These are phyloP conservation scores for Penaeus vannamei DNA, from an alignment of 1,140 invertebrate species.

Conservation along the genomic window DNA sequence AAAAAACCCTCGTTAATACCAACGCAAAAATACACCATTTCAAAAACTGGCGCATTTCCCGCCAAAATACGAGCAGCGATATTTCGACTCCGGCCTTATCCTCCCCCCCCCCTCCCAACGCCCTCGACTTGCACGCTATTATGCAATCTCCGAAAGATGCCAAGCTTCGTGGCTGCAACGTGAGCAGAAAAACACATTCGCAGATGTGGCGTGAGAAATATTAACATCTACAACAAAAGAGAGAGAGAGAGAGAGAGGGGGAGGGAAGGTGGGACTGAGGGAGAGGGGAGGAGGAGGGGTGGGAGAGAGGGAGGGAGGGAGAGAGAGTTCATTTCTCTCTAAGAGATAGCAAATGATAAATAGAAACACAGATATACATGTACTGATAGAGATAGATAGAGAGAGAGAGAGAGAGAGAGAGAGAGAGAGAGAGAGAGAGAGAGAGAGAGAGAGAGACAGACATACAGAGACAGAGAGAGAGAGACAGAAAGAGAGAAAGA, in stretches of 20 bases:
- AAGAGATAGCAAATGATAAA: not conserved
- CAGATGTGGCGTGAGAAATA: not conserved
- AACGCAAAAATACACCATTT: no score
- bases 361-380: not conserved
- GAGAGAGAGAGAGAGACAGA: conserved; percentile 17
- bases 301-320: not conserved
- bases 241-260: conserved; percentile 13
- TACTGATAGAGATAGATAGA: not conserved
- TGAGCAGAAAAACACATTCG: not conserved
- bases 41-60: no score
- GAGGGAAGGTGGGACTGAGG: not conserved
- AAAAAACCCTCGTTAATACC: no score
- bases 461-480: not conserved
- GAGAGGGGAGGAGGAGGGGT: not conserved
- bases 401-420: no score
- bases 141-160: no score
- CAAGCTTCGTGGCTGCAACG: no score
- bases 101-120: no score
- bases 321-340: not conserved
- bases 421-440: not conserved
- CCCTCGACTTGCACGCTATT: no score
- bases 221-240: not conserved
- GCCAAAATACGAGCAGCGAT: no score
- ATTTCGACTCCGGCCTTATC: no score
- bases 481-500: not conserved